Percentiles rank a stretch among this genome's conserved stretches.
Evolutionary conservation across 2,888 invertebrate species (phyloP).

Genomic region (Pheosia gnoma): DNA sequence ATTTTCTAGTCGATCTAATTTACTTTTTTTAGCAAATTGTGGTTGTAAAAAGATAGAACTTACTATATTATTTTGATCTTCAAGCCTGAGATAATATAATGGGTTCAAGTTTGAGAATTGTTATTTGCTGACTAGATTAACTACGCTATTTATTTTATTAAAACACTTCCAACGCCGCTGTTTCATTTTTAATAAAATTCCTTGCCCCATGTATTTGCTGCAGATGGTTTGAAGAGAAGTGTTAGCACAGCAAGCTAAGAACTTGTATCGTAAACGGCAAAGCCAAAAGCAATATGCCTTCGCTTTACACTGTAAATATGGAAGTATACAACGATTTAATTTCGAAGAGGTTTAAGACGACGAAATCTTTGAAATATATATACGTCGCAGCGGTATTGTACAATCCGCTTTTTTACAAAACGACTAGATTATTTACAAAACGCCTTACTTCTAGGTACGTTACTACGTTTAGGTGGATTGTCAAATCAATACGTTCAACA

Average conservation of each 20-base stretch:
- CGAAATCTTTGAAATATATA: not conserved
- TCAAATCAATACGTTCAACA: no score
- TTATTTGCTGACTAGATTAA: not conserved
- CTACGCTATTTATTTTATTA: not conserved
- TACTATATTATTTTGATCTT: no score
- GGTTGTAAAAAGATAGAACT: no score
- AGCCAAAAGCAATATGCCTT: not conserved
- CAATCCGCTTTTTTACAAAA: no score
- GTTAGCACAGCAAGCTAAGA: not conserved
- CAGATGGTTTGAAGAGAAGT: constrained; percentile 1
- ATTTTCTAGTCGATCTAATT: no score
- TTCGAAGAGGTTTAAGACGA: not conserved
- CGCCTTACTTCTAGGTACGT: no score
- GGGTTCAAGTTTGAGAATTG: no score
- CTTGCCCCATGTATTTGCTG: constrained; percentile 7
- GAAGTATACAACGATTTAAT: not conserved
- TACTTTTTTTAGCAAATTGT: no score
- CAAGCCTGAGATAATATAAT: no score
- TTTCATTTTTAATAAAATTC: constrained; percentile 7
- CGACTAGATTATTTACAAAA: no score
- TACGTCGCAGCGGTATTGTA: no score
- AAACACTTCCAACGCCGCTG: not conserved
- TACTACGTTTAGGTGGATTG: no score
- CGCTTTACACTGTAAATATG: not conserved
- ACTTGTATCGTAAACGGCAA: constrained; percentile 1